A percentile compares a stretch with the other conserved stretches of the same genome.
These are phyloP conservation scores for Wasmannia auropunctata DNA, from an alignment of 1,140 invertebrate species.

Conservation along the genomic window DNA sequence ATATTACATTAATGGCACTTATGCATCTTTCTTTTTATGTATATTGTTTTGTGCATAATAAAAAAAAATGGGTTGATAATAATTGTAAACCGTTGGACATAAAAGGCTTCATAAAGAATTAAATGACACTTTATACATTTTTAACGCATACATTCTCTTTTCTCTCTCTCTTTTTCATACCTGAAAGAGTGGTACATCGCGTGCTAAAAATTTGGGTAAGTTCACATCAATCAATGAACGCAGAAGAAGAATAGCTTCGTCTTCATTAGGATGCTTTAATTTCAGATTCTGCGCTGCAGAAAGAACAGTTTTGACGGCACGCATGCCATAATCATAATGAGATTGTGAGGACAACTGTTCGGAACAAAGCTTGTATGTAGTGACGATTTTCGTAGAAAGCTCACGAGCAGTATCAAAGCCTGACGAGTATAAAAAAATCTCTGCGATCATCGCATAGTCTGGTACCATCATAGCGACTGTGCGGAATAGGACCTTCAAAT, in stretches of 20 bases:
- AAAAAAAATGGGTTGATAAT: no score
- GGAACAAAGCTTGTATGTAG: constrained; percentile 94
- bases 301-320: constrained; percentile 93
- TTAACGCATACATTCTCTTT: no score
- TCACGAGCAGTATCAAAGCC: constrained; percentile 93
- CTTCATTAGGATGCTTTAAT: constrained; percentile 92
- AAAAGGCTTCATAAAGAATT: no score
- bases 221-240: constrained; percentile 96
- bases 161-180: constrained; percentile 86
- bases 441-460: constrained; percentile 96
- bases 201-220: constrained; percentile 95
- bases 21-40: no score
- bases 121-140: no score
- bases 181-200: constrained; percentile 95
- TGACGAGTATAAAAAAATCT: constrained; percentile 95
- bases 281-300: constrained; percentile 95
- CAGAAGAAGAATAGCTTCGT: constrained; percentile 91
- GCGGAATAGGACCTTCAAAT: constrained; percentile 95
- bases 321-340: constrained; percentile 97
- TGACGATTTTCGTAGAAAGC: constrained; percentile 95
- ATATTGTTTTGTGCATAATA: no score
- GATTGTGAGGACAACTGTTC: constrained; percentile 95
- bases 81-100: no score
- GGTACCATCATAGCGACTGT: constrained; percentile 98
- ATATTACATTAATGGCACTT: no score